Base-by-base conservation (phyloP, 2,888 invertebrate genomes). In the Lasius fuliginosus region DNA sequence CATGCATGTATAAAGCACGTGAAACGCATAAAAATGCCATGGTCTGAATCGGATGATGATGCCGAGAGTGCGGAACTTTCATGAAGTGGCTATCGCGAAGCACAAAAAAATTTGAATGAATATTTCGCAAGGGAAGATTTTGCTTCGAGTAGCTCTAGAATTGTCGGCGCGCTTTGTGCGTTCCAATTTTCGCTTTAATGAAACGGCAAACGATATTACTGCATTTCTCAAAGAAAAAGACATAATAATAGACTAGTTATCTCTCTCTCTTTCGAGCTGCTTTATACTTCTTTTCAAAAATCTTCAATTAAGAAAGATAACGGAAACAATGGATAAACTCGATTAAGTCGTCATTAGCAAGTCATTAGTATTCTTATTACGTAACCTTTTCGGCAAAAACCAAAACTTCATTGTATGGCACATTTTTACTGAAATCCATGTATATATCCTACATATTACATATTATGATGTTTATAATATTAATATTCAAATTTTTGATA, bases 1-100 rank as follows among this genome's bases (percentile, higher is more conserved):
- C 71, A 42, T 58, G 23, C 40, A 23, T 67, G 79, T 58, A 79
- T 53, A 79, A 71, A 71, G 42, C 30, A 58, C 42, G 71, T 33
- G 42, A 42, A 60, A 71, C 23, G 15, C 77, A 64, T 79, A 60
- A 79, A 71, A 79, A 69, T 46, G 36, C 18, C 12, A 23, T 36
- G 40, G 40, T 15, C 46, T 18, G 46, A 11, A 9, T 3, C 56
- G 56, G 18, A 23, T 58, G 58, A 69, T 58, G 42, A 27, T 23
- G 42, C 33, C 58, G 71, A 46, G 58, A 60, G 42, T 18, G 12
- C 27, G 33, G 30, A 77, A 77, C 71, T 79, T 71, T 8, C 49
- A 6, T 49, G 27, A 46, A 18, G 46, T 42, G 18, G 27, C 42
- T 79, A 69, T 71, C 58, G 58, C 12, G 58, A 36, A 49, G n/a